Evolutionary conservation across 2,113 vertebrate genomes (phyloP), one percentile per base, ranked within the genome.

Genomic region (Sminthopsis crassicaudata): DNA sequence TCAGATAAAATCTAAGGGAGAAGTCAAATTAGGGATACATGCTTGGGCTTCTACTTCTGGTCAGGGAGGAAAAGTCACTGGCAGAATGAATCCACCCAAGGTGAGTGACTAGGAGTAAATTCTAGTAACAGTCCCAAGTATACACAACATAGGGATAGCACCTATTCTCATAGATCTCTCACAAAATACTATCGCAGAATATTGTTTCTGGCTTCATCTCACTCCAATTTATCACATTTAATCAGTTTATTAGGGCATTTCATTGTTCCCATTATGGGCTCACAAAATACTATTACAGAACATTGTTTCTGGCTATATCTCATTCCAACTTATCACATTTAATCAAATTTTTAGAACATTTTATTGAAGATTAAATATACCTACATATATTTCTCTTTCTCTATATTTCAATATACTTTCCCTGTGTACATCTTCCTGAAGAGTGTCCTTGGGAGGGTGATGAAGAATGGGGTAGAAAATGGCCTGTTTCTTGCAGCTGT

Each of bases 1-100:
- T 98, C 93, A 95, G 92, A 92, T 27, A 95, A 92, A 91, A 96
- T 93, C 95, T 97, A 57, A 94, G 96, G 97, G 97, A 97, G 91
- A 36, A 16, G 91, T 91, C 92, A 88, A 88, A 96, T 97, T 94
- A 94, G 93, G 93, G 94, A 84, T 26, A 52, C 76, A 36, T 51
- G 51, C 51, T 96, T 91, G 51, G 4, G 1, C 89, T 92, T 95
- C 95, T 54, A 0, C 10, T 0, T 24, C 93, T 95, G 93, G 90
- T 0, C 0, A 91, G 95, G 10, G 90, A 96, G 95, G 89, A 57
- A 92, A 5, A 46, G 12, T 92, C 12, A 1, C 0, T 48, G 92
- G 88, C 91, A 52, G 52, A 76, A 27, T 50, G 67, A 11, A 55
- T 53, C 14, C 12, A 88, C 54, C 0, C 50, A 53, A 89, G 91